These are phyloP conservation scores for Tadarida brasiliensis DNA, from an alignment of 2,797 vertebrate genomes.

Conservation along the genomic window DNA sequence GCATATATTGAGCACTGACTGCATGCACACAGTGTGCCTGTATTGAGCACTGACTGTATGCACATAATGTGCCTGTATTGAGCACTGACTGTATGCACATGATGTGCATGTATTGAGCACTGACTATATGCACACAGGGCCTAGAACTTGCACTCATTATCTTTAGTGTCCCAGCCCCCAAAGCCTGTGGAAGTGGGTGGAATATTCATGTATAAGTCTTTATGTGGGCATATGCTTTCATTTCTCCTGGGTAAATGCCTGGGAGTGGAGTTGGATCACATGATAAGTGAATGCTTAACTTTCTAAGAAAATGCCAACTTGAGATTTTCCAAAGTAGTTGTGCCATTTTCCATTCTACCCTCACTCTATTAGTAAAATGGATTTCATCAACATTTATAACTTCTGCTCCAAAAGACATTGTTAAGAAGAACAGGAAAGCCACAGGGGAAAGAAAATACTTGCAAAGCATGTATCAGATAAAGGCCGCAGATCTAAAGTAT, in stretches of 20 bases:
- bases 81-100: too few relatives aligned
- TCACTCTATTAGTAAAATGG: neutral
- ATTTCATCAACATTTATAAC: neutral
- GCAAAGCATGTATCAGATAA: neutral
- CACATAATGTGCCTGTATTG: neutral
- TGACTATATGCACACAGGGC: neutral
- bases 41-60: neutral
- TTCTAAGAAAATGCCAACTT: neutral
- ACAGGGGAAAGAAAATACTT: neutral
- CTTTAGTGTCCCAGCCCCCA: neutral
- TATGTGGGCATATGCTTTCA: neutral
- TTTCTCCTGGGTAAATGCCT: neutral
- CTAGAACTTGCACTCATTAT: neutral
- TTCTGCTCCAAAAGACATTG: neutral
- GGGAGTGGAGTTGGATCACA: neutral
- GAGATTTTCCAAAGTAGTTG: neutral
- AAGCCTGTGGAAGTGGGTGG: too few relatives aligned
- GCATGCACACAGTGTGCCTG: neutral
- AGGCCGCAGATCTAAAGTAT: neutral
- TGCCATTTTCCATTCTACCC: neutral
- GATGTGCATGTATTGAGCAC: too few relatives aligned
- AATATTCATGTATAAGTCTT: neutral
- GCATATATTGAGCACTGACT: too few relatives aligned
- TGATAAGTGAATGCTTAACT: neutral
- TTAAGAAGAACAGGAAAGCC: neutral